Evolutionary conservation across 2,888 invertebrate species (phyloP).

Genomic region (Mythimna albipuncta): DNA sequence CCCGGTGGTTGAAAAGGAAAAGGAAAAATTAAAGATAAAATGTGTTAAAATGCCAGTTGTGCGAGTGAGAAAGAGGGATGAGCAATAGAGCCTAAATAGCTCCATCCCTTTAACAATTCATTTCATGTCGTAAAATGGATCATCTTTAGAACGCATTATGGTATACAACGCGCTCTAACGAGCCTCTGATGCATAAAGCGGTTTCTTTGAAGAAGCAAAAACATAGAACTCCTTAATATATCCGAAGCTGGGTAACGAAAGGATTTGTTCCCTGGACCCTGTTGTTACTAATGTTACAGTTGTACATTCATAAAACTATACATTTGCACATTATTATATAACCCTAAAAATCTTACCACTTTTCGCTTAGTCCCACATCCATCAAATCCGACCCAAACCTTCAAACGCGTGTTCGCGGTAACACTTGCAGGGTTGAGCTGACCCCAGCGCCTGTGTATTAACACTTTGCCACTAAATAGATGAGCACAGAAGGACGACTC

Average conservation of each 20-base stretch:
- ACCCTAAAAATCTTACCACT: background rate
- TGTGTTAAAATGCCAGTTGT: no score
- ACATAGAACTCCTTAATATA: background rate
- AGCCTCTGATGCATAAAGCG: background rate
- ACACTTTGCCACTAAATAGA: background rate
- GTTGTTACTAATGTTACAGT: background rate
- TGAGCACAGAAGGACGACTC: slow-evolving; percentile 5
- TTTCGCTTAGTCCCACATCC: slow-evolving; percentile 8
- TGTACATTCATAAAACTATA: background rate
- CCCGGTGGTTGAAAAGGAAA: no score
- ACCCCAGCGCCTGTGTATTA: slow-evolving; percentile 13
- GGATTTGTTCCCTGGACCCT: background rate
- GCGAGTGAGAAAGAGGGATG: no score
- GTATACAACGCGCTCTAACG: no score
- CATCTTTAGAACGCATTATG: no score
- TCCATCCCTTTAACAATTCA: no score
- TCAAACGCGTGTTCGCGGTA: slow-evolving; percentile 30
- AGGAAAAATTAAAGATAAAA: no score
- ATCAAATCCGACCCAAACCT: slow-evolving; percentile 45
- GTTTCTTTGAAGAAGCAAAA: background rate
- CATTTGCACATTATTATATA: background rate
- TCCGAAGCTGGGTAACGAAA: background rate
- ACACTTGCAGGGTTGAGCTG: slow-evolving; percentile 31
- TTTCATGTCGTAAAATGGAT: no score
- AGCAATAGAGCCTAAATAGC: no score